These are phyloP conservation scores for Thymelicus sylvestris DNA, from an alignment of 2,888 invertebrate genomes.

Conservation along the genomic window DNA sequence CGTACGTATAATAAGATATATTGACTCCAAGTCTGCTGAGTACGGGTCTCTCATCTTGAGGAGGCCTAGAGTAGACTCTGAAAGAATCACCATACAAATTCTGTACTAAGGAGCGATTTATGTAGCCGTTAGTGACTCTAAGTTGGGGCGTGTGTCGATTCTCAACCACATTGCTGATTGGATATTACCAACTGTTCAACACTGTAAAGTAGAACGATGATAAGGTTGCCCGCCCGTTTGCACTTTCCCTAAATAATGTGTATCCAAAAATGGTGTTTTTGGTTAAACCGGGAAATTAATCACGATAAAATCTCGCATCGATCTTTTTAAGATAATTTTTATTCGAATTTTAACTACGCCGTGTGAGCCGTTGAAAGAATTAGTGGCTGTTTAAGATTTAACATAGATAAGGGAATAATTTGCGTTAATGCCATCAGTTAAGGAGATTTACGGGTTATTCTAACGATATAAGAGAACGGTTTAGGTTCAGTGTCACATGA, in stretches of 20 bases:
- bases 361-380: slow-evolving; percentile 55
- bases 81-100: no score
- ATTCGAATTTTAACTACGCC: slow-evolving; percentile 54
- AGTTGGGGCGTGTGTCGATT: no score
- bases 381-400: slow-evolving; percentile 49
- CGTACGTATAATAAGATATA: no score
- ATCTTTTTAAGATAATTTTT: slow-evolving; percentile 56
- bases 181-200: no score
- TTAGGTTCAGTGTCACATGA: slow-evolving; percentile 8
- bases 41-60: no score
- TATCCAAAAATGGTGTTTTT: slow-evolving; percentile 58
- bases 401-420: slow-evolving; percentile 43
- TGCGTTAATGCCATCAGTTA: slow-evolving; percentile 45
- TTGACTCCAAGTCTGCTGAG: no score
- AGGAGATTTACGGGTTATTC: slow-evolving; percentile 43
- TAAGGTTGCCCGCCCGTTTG: not conserved
- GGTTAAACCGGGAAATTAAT: slow-evolving; percentile 62
- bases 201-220: no score
- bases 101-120: no score
- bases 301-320: slow-evolving; percentile 59
- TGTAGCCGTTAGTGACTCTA: no score
- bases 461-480: slow-evolving; percentile 38
- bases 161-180: no score
- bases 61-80: no score
- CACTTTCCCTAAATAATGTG: slow-evolving; percentile 59